Evolutionary conservation across 2,113 vertebrate species (phyloP), one percentile per base, ranked within the genome.

Genomic region (Zosterops borbonicus): DNA sequence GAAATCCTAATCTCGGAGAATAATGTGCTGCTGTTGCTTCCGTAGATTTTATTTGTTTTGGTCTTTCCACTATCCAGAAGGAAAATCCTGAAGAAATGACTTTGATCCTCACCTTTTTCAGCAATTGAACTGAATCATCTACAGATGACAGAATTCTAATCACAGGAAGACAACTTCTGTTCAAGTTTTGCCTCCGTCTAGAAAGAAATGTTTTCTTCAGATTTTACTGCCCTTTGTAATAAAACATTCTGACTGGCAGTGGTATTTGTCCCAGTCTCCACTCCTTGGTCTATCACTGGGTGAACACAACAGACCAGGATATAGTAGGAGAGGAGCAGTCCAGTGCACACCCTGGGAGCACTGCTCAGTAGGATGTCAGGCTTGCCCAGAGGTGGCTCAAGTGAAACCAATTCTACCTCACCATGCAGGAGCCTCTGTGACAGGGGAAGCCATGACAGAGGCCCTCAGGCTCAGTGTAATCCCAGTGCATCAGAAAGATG

Each of bases 221-320:
- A 9, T 78, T 93, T 83, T 75, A 55, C 39, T 74, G 39, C 2
- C n/a, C 29, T 93, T 90, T 87, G 39, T 83, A 97, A 92, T 94
- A 95, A 95, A 95, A 67, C 12, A 44, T 83, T 90, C 59, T 88
- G 18, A 27, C 18, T 77, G 11, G 12, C 91, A 70, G 27, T 25
- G 46, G 9, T 65, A 5, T 80, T 80, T 90, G 49, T 90, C 35
- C 6, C 24, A 17, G 29, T 31, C 21, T 74, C 17, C 8, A 17
- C 10, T 70, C 74, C 28, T 62, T 85, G 3, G 23, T 37, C 64
- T 52, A 0, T 28, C 47, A 25, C 18, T 62, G 22, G 15, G 10
- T 78, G 14, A 20, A 68, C 47, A 67, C 35, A 28, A 18, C 2
- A 50, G 24, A 33, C 53, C 50, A 73, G 10, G 11, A 60, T 28